These are phyloP conservation scores for Pharmacophagus antenor DNA, from an alignment of 2,888 invertebrate species.

Conservation along the genomic window DNA sequence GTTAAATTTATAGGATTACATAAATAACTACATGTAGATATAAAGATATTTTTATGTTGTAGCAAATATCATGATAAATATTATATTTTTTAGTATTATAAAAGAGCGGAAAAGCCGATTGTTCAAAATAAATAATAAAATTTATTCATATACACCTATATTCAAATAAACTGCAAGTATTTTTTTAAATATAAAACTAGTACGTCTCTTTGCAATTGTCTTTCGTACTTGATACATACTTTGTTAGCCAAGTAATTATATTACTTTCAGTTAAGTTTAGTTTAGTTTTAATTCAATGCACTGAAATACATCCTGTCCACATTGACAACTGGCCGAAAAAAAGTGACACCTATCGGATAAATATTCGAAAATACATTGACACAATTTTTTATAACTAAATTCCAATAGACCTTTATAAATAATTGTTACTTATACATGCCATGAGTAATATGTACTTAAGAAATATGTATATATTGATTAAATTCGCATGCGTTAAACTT, in stretches of 20 bases:
- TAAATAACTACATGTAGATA: slow-evolving; percentile 8
- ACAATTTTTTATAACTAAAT: background rate
- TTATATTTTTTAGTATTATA: background rate
- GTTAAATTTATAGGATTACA: slow-evolving; percentile 32
- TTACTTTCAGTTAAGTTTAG: too few species aligned
- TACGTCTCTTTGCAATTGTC: too few species aligned
- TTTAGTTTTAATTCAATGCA: background rate
- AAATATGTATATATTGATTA: background rate
- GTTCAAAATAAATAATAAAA: background rate
- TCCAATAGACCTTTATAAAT: background rate
- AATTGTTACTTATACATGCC: background rate
- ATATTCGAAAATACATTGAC: background rate
- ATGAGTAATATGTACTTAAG: background rate
- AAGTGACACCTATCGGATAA: background rate
- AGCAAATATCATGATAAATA: background rate
- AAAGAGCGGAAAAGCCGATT: background rate
- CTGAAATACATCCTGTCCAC: too few species aligned
- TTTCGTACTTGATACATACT: too few species aligned
- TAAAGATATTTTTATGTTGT: background rate
- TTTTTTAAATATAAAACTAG: too few species aligned
- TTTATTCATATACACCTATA: background rate
- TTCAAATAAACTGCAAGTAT: too few species aligned
- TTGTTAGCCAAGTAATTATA: too few species aligned
- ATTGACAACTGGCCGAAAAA: too few species aligned
- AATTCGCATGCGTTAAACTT: background rate